Base-by-base conservation (phyloP, 37 sponge, comb jelly and placozoan species). In the Agelas oroides region DNA sequence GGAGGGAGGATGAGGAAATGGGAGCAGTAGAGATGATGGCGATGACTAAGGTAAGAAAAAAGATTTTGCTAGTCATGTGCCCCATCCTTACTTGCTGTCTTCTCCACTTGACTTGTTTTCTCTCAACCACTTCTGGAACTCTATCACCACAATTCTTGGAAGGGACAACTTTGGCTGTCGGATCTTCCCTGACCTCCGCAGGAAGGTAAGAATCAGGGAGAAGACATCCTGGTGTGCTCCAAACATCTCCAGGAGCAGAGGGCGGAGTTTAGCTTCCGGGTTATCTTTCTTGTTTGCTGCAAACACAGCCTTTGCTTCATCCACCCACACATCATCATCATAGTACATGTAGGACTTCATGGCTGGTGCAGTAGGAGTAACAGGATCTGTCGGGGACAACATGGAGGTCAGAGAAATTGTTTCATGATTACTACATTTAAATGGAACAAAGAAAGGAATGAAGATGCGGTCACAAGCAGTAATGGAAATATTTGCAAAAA, bases 81-180 rank as follows among this genome's bases (percentile, higher is more conserved):
- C 5, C 62, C 5, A 2, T 61, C n/a, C 14, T 61, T 27, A 61
- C 62, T 61, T 61, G 62, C 5, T 23, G 46, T 71, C 37, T 46
- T 23, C 24, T 35, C 46, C 72, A 46, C 8, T 46, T 46, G 46
- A 46, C 46, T 8, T 46, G 11, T 71, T 16, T 68, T 82, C 78
- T 13, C 27, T 71, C 65, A 73, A 65, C 83, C 83, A 82, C 28
- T 33, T 60, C 31, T 55, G 39, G 73, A 89, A 89, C 83, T 83
- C 78, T 1, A 37, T 53, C 55, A 89, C 40, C 15, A 70, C 54
- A 17, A 70, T 65, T 61, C 84, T 73, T 2, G 76, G 65, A 6
- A 78, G 57, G 38, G 78, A 71, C 25, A 78, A 70, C 18, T 30
- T 40, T 25, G 65, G 61, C 17, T 20, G n/a, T 8, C 68, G 65